Conservation (phyloP, 2,113 vertebrate genomes). For the Chloropsis cyanopogon region DNA sequence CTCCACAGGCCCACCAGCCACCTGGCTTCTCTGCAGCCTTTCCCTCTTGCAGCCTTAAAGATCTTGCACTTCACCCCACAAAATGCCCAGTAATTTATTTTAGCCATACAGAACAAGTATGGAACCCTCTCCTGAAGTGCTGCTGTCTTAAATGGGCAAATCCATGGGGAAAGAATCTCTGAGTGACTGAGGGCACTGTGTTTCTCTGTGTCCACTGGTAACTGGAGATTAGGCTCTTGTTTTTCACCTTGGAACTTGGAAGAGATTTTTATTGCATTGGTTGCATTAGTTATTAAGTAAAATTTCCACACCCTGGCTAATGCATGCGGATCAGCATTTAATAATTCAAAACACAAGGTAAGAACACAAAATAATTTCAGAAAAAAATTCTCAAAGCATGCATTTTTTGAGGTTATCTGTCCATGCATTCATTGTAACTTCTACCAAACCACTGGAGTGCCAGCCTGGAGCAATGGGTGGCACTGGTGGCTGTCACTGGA, state of each 20-base stretch:
- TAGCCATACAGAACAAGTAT: neutral
- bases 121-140: neutral
- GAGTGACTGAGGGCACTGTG: neutral
- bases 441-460: neutral
- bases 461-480: neutral
- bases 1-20: neutral
- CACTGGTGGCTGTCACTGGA: neutral
- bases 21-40: neutral
- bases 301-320: conserved; percentile 23
- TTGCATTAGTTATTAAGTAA: conserved; percentile 44
- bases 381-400: neutral
- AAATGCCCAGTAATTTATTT: neutral
- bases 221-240: conserved; percentile 34
- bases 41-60: neutral
- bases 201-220: neutral
- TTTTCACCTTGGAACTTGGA: conserved; percentile 34
- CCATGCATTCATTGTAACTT: neutral
- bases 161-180: neutral
- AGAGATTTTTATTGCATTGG: conserved; percentile 38
- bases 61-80: neutral
- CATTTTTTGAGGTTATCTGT: conserved; percentile 18
- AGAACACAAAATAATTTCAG: neutral
- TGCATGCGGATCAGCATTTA: neutral
- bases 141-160: neutral
- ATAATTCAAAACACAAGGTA: neutral